A percentile compares a stretch with the other conserved stretches of the same genome.
Conservation (phyloP, 2,888 invertebrate genomes). For the Drosophila neotestacea region DNA sequence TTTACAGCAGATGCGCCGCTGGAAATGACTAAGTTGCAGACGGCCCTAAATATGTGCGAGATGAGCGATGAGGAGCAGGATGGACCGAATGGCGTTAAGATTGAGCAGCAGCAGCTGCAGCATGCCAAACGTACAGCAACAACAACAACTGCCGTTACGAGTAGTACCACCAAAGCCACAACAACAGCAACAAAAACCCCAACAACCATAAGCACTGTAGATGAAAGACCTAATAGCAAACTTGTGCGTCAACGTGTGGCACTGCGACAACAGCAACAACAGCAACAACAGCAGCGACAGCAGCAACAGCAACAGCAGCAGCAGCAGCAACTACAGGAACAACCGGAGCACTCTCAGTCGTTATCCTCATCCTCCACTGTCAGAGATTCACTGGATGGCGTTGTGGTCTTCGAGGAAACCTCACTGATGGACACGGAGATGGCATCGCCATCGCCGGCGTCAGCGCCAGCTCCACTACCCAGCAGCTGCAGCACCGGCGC, state of each 20-base stretch:
- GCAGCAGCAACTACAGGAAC: conserved; percentile 24
- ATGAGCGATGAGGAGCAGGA: conserved; percentile 83
- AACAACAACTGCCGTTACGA: conserved; percentile 71
- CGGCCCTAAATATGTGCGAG: conserved; percentile 81
- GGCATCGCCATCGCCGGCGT: conserved; percentile 4
- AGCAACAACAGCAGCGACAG: conserved; percentile 58
- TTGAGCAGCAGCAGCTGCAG: conserved; percentile 40
- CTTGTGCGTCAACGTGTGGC: conserved; percentile 83
- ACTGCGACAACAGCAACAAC: conserved; percentile 69
- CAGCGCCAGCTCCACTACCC: conserved; percentile 36
- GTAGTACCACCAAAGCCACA: conserved; percentile 73
- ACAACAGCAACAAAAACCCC: conserved; percentile 39
- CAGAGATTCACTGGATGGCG: conserved; percentile 70
- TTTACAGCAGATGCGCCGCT: conserved; percentile 74
- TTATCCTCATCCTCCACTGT: conserved; percentile 75
- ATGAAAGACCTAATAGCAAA: conserved; percentile 78
- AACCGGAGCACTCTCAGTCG: conserved; percentile 66
- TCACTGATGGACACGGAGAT: conserved; percentile 78
- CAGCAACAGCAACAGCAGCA: conserved; percentile 52
- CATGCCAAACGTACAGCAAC: conserved; percentile 53
- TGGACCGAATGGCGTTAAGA: conserved; percentile 16
- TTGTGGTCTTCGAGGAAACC: conserved; percentile 81
- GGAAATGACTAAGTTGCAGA: conserved; percentile 84
- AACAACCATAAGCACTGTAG: conserved; percentile 65
- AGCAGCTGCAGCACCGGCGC: conserved; percentile 56